These are phyloP conservation scores for Oncopodura yosiiana DNA, from an alignment of 1,140 invertebrate species.

Conservation along the genomic window DNA sequence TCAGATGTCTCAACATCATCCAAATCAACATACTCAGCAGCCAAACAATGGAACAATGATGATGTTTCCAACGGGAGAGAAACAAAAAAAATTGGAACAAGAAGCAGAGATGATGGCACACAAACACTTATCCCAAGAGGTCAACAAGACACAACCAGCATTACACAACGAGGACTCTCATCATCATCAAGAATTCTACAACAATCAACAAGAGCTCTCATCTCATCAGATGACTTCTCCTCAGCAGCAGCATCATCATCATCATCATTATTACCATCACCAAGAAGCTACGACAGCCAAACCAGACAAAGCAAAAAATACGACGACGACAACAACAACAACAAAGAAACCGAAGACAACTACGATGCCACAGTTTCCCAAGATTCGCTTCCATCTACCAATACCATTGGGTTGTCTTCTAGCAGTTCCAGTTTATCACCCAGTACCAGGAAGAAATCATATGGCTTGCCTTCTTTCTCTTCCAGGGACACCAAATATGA, in stretches of 20 bases:
- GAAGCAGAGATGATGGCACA: too few relatives aligned
- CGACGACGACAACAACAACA: not conserved
- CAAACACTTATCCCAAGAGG: too few relatives aligned
- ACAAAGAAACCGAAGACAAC: not conserved
- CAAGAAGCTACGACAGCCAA: not conserved
- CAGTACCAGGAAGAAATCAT: conserved; percentile 21
- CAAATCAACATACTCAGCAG: too few relatives aligned
- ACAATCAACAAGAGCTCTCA: too few relatives aligned
- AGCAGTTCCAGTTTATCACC: conserved; percentile 19
- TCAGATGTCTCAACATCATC: too few relatives aligned
- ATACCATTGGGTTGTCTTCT: conserved; percentile 26
- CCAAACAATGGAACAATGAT: too few relatives aligned
- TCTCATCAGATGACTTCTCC: too few relatives aligned
- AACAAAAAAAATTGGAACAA: too few relatives aligned
- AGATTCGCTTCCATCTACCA: conserved; percentile 19
- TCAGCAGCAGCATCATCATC: conserved; percentile 1
- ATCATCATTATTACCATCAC: conserved; percentile 13
- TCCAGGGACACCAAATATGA: conserved; percentile 23
- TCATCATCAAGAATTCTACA: too few relatives aligned
- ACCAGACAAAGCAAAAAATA: not conserved
- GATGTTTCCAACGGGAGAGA: too few relatives aligned
- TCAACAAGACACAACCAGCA: too few relatives aligned
- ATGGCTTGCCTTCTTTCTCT: conserved; percentile 20
- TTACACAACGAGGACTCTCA: too few relatives aligned
- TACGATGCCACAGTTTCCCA: not conserved